Conservation (phyloP, 2,797 vertebrate species). For the Acrossocheilus wenchowensis region DNA sequence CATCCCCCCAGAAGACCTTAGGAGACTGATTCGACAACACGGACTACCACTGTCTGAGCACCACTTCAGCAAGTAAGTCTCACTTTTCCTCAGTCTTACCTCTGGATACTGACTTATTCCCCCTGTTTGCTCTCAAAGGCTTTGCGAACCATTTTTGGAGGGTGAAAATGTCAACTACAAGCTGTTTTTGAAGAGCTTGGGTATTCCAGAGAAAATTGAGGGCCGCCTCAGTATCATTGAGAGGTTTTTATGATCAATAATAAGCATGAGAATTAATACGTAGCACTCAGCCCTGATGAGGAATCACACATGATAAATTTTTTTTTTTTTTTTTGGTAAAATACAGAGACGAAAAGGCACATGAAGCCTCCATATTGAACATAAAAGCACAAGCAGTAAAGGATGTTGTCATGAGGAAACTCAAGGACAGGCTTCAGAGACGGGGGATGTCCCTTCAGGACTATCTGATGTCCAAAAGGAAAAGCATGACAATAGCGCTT, state of each 20-base stretch:
- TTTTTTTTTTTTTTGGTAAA: not conserved
- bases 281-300: not conserved
- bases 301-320: not conserved
- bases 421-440: constrained; percentile 53
- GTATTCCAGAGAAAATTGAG: constrained; percentile 57
- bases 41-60: constrained; percentile 68
- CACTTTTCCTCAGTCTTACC: not conserved
- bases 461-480: constrained; percentile 45
- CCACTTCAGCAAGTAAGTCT: constrained; percentile 69
- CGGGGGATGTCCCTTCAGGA: constrained; percentile 49
- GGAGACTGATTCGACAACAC: constrained; percentile 64
- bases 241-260: constrained; percentile 54
- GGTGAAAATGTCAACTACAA: constrained; percentile 72
- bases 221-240: constrained; percentile 49
- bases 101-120: not conserved
- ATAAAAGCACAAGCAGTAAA: constrained; percentile 36
- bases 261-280: not conserved
- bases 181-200: constrained; percentile 71
- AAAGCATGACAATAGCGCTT: constrained; percentile 14
- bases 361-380: not conserved
- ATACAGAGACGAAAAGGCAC: constrained; percentile 32
- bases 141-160: constrained; percentile 72
- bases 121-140: constrained; percentile 57
- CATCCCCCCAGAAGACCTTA: constrained; percentile 64
- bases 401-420: constrained; percentile 47